Evolutionary conservation across 2,113 vertebrate species (phyloP), one percentile per base, ranked within the genome.

Genomic region (Cnemophilus loriae): DNA sequence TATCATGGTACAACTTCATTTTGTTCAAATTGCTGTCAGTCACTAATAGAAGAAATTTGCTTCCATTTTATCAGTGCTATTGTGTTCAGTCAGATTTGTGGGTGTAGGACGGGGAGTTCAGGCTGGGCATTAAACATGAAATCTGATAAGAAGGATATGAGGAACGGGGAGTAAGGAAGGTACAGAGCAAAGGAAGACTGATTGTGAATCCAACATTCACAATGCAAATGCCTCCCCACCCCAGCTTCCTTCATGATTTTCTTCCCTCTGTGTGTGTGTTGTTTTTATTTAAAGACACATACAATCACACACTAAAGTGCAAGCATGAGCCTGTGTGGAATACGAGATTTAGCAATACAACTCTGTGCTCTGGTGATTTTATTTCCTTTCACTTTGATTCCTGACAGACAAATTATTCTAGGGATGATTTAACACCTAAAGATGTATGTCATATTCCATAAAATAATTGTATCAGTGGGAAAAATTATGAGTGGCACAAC

Each of bases 1-100:
- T 98, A 98, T 98, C 97, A 97, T 95, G 97, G 97, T 98, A 99
- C 99, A 99, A 99, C 99, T 99, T 99, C 98, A 99, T 99, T 99
- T 99, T 98, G 97, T 98, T 98, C 98, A 98, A 99, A 99, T 98
- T 98, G 98, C 99, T 98, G 98, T 99, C 99, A 99, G 98, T 99
- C 98, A 98, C 97, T 98, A 98, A 98, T 98, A 98, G 98, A 98
- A 99, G 98, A 98, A 98, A 99, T 99, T 99, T 99, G 98, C 98
- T 98, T 97, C 95, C 97, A 46, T 99, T 99, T 99, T 99, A 99
- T 99, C 98, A 98, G 97, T 88, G 23, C 97, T 98, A 98, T 98
- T 99, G 98, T 99, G 98, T 97, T 97, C 98, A 96, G 97, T 98
- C 97, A 87, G 96, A 84, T 96, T 96, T 76, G 91, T 95, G 97